phyloP scores from a whole-genome alignment of 2,797 vertebrate species.

The Lepilemur septentrionalis region DNA sequence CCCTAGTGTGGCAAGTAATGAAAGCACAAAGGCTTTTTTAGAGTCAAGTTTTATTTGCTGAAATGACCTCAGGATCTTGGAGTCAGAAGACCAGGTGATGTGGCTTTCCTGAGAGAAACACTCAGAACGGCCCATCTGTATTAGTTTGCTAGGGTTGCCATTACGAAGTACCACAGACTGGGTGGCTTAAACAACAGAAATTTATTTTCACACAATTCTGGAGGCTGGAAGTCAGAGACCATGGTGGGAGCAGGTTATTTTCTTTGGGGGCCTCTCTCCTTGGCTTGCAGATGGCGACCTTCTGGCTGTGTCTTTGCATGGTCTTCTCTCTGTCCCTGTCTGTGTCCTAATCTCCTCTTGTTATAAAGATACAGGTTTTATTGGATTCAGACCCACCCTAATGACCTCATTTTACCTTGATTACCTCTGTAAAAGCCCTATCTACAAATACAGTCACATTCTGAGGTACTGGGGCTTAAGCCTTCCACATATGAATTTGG shows the following conservation, averaged over 20 bases:
- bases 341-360: not conserved
- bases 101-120: slow-evolving; percentile 20
- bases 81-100: slow-evolving; percentile 29
- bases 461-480: not conserved
- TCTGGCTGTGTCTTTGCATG: not conserved
- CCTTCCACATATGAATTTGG: not conserved
- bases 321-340: not conserved
- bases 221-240: not conserved
- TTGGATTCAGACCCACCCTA: not conserved
- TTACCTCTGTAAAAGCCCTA: not conserved
- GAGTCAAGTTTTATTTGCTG: slow-evolving; percentile 24
- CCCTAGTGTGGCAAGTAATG: not conserved
- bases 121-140: not conserved
- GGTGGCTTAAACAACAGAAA: not conserved
- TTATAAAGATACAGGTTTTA: not conserved
- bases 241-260: not conserved
- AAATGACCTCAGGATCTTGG: slow-evolving; percentile 11
- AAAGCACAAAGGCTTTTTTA: not conserved
- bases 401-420: not conserved
- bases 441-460: not conserved
- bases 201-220: not conserved
- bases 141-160: not conserved
- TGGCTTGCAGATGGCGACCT: not conserved
- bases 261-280: not conserved
- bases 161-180: not conserved